Conservation (phyloP, 2,888 invertebrate species). For the Machimus rusticus region DNA sequence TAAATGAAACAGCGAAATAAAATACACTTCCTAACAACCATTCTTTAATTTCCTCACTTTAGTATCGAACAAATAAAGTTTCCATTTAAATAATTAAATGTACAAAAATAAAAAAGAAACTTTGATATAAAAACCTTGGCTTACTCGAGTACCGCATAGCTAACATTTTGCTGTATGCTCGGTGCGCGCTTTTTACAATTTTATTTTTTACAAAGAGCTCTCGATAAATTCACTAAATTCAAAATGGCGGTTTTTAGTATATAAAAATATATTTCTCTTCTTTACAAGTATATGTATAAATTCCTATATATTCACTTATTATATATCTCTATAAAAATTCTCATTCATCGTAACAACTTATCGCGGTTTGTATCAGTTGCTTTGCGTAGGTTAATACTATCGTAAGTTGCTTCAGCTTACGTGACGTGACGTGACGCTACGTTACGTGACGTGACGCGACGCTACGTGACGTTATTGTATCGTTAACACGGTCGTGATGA, state of each 20-base stretch:
- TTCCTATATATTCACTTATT: slow-evolving; percentile 39
- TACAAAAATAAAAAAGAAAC: slow-evolving; percentile 38
- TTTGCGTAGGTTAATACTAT: slow-evolving; percentile 28
- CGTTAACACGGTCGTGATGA: slow-evolving; percentile 1
- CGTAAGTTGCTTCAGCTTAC: slow-evolving; percentile 5
- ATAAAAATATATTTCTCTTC: slow-evolving; percentile 40
- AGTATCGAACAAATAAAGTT: slow-evolving; percentile 30
- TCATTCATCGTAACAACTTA: slow-evolving; percentile 38
- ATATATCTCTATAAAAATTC: slow-evolving; percentile 36
- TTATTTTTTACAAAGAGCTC: slow-evolving; percentile 36
- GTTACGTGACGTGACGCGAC: neutral
- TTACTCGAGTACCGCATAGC: slow-evolving; percentile 33
- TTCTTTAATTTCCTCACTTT: slow-evolving; percentile 37
- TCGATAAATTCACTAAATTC: slow-evolving; percentile 30
- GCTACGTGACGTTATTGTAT: neutral
- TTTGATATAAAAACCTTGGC: slow-evolving; percentile 38
- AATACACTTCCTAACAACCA: slow-evolving; percentile 42
- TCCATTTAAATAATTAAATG: slow-evolving; percentile 34
- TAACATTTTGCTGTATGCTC: slow-evolving; percentile 9
- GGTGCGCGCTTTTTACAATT: slow-evolving; percentile 26
- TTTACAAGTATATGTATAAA: slow-evolving; percentile 35
- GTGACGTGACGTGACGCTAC: neutral
- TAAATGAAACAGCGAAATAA: slow-evolving; percentile 21
- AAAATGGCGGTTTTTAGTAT: slow-evolving; percentile 39
- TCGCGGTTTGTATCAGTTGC: slow-evolving; percentile 27